phyloP scores from a whole-genome alignment of 2,888 invertebrate species.

The Eupithecia inturbata region DNA sequence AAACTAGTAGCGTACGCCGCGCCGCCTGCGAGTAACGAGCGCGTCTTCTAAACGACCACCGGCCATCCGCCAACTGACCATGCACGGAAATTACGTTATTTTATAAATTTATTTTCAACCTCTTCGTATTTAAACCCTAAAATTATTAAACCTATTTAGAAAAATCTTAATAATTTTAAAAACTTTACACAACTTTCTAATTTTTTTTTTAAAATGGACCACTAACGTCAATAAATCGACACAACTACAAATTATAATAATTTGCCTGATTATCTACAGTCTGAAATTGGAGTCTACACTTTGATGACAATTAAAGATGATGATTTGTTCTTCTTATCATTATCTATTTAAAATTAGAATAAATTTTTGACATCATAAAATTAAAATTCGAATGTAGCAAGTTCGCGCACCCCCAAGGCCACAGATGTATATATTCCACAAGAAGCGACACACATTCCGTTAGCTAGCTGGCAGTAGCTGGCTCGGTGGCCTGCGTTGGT shows the following conservation, averaged over 20 bases:
- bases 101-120: not conserved
- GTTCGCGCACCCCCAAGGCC: conserved; percentile 13
- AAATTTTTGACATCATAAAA: not conserved
- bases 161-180: not conserved
- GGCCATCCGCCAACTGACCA: conserved; percentile 8
- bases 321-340: not conserved
- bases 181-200: not conserved
- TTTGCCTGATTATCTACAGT: not conserved
- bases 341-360: too few species aligned
- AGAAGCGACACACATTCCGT: conserved; percentile 28
- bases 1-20: conserved; percentile 44
- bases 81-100: not conserved
- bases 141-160: not conserved
- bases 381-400: not conserved
- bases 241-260: not conserved
- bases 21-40: conserved; percentile 65
- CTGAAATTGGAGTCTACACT: not conserved
- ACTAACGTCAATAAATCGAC: not conserved
- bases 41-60: conserved; percentile 52
- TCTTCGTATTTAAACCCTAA: not conserved
- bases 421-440: conserved; percentile 20
- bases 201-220: not conserved
- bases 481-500: conserved; percentile 60
- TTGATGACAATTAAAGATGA: not conserved
- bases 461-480: too few species aligned